Evolutionary conservation across 2,888 invertebrate species (phyloP), one percentile per base, ranked within the genome.

Genomic region (Omphaloscelis lunosa): DNA sequence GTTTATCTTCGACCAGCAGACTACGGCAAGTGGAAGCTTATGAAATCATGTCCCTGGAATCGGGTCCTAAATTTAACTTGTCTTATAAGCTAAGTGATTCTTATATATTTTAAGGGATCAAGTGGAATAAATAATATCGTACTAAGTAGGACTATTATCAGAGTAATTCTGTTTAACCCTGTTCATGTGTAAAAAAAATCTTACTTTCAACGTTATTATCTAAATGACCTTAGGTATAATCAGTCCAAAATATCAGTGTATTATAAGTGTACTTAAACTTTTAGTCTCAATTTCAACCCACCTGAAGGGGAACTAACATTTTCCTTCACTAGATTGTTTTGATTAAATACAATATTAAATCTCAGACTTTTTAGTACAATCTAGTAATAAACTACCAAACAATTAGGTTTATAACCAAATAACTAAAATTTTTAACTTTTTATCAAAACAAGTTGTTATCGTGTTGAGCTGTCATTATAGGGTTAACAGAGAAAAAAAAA

Each of bases 251-350:
- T 77, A 29, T 71, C 45, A 56, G 53, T 59, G 61, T 63, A 62
- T 34, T 48, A 27, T n/a, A 67, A 45, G 41, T 48, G 80, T 78
- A n/a, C n/a, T n/a, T n/a, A 77, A 58, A 83, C 34, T 61, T 66
- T 53, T 48, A 83, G 48, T 68, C 74, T 72, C 77, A 74, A 76
- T 75, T 70, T 80, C 34, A 29, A 83, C 90, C 86, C 81, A 93
- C 93, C 91, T 90, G 89, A 56, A 90, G 59, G 39, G 83, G 71
- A 41, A 80, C 74, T 75, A 93, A 84, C 93, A 93, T 93, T 85
- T 78, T 89, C 77, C 51, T 72, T 66, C 39, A 63, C 27, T 75
- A 63, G n/a, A 65, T 45, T 74, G 70, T 62, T 72, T 71, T 59
- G 59, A 65, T 66, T 65, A 67, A 72, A 27, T 62, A 68, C n/a